Evolutionary conservation across 2,888 invertebrate genomes (phyloP).

Genomic region (Dryobotodes eremita): DNA sequence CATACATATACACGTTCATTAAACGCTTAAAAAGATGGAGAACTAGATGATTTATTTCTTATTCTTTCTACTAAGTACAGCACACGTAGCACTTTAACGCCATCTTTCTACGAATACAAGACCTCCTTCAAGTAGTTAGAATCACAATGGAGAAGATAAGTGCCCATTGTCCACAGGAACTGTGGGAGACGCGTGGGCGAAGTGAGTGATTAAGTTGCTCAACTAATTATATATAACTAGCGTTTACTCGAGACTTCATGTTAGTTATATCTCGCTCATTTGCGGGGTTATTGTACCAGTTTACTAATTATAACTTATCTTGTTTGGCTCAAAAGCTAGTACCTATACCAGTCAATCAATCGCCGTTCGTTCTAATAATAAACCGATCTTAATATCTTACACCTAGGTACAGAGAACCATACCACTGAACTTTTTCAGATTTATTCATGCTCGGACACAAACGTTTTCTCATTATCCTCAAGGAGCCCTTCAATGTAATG

Average conservation of each 20-base stretch:
- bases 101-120: slow-evolving; percentile 8
- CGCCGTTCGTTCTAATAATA: not conserved
- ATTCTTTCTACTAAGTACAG: not conserved
- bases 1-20: not conserved
- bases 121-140: slow-evolving; percentile 29
- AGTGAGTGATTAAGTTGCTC: slow-evolving; percentile 36
- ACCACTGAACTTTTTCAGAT: slow-evolving; percentile 28
- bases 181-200: not conserved
- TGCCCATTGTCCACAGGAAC: slow-evolving; percentile 11
- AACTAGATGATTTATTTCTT: not conserved
- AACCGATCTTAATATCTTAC: not conserved
- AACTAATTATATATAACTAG: slow-evolving; percentile 37
- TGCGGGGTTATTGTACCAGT: not conserved
- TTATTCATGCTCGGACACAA: slow-evolving; percentile 27
- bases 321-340: not conserved
- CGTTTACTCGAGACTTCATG: not conserved
- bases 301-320: not conserved
- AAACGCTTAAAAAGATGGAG: not conserved
- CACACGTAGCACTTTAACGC: slow-evolving; percentile 5
- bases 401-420: slow-evolving; percentile 7
- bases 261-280: slow-evolving; percentile 20
- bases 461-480: slow-evolving; percentile 34
- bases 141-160: slow-evolving; percentile 40
- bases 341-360: not conserved
- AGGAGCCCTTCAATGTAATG: slow-evolving; percentile 32